phyloP scores from a whole-genome alignment of 2,797 vertebrate species.

The Delichon dasypus region DNA sequence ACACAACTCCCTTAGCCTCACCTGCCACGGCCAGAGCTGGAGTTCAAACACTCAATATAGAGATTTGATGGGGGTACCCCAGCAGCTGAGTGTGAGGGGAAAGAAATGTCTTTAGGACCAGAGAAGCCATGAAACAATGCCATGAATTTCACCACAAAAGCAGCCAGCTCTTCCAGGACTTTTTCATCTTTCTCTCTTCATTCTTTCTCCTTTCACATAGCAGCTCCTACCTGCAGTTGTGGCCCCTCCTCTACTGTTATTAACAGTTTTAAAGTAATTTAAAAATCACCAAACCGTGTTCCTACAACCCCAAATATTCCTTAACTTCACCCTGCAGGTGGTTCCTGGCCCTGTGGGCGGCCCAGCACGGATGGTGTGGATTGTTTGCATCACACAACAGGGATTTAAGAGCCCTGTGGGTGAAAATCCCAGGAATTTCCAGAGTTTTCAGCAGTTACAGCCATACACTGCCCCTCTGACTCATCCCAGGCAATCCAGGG shows the following conservation, averaged over 20 bases:
- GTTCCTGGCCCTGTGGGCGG: neutral
- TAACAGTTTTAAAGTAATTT: too few relatives aligned
- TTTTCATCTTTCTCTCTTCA: neutral
- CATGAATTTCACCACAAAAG: neutral
- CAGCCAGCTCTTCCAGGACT: neutral
- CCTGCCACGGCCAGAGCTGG: neutral
- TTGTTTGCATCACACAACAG: neutral
- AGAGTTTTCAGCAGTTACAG: neutral
- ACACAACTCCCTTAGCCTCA: neutral
- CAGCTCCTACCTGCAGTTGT: neutral
- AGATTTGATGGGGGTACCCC: neutral
- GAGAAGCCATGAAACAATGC: neutral
- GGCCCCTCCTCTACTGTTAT: neutral
- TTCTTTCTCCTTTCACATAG: too few relatives aligned
- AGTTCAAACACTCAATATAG: neutral
- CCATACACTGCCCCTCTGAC: neutral
- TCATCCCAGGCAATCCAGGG: neutral
- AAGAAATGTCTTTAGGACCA: neutral
- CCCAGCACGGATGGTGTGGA: neutral
- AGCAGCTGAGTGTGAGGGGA: neutral
- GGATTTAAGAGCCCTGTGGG: rapidly evolving
- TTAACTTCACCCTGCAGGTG: neutral
- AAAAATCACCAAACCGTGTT: neutral
- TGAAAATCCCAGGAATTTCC: neutral
- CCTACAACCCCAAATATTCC: neutral